Evolutionary conservation across 2,888 invertebrate species (phyloP).

Genomic region (Noctua janthina): DNA sequence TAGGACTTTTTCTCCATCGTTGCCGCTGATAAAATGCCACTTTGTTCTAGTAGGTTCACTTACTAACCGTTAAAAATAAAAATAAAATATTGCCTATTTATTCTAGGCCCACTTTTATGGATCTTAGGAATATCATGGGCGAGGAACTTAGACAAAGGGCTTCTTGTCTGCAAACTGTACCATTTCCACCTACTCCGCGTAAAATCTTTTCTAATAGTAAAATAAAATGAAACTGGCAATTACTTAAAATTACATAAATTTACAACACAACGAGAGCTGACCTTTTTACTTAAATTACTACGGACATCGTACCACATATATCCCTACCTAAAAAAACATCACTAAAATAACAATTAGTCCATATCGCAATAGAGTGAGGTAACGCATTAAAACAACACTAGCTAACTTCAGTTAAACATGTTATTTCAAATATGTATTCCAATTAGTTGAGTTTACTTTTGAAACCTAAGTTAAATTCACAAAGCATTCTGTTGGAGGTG

Average conservation of each 20-base stretch:
- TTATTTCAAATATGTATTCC: conserved; percentile 86
- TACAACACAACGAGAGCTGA: neutral
- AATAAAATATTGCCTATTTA: too few relatives aligned
- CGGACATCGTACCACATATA: neutral
- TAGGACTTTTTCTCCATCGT: too few relatives aligned
- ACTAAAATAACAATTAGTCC: conserved; percentile 18
- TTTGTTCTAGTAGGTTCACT: too few relatives aligned
- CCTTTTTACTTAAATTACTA: conserved; percentile 14
- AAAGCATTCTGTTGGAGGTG: conserved; percentile 82
- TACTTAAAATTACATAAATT: too few relatives aligned
- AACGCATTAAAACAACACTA: conserved; percentile 62
- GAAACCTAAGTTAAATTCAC: conserved; percentile 85
- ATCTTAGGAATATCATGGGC: too few relatives aligned
- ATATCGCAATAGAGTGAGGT: conserved; percentile 20
- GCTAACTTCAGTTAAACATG: conserved; percentile 71
- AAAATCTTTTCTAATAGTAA: neutral
- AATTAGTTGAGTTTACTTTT: conserved; percentile 86
- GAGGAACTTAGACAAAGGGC: too few relatives aligned
- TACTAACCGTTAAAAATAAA: too few relatives aligned
- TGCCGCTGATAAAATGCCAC: too few relatives aligned
- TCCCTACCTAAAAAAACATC: conserved; percentile 33
- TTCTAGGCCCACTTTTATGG: too few relatives aligned
- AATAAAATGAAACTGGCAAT: too few relatives aligned
- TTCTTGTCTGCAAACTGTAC: too few relatives aligned
- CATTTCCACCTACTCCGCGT: neutral